Conservation (phyloP, 2,888 invertebrate genomes). For the Drosophila algonquin region DNA sequence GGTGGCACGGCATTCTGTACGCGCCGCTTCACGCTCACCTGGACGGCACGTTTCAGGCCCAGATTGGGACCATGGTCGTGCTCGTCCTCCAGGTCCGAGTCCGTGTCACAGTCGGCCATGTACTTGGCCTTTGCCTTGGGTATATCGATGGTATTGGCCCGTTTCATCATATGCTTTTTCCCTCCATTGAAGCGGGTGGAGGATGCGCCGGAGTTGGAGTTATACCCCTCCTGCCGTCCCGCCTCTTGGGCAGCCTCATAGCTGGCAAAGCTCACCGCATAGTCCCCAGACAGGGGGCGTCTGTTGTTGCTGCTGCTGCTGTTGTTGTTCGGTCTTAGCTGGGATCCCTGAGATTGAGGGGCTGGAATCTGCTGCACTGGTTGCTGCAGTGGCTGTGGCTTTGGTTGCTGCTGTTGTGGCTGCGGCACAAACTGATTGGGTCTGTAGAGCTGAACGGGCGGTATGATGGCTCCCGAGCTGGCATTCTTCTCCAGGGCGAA, state of each 20-base stretch:
- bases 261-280: constrained; percentile 73
- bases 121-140: constrained; percentile 86
- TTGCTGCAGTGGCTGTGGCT: constrained; percentile 2
- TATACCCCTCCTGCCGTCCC: neutral
- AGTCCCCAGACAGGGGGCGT: constrained; percentile 79
- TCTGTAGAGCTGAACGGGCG: constrained; percentile 69
- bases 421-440: constrained; percentile 82
- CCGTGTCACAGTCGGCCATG: constrained; percentile 85
- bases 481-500: constrained; percentile 83
- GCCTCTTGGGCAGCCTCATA: constrained; percentile 41
- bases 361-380: constrained; percentile 51
- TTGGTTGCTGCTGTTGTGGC: constrained; percentile 4
- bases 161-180: constrained; percentile 91
- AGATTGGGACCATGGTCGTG: constrained; percentile 77
- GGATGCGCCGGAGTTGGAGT: constrained; percentile 46
- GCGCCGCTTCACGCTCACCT: constrained; percentile 85
- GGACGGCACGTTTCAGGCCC: constrained; percentile 86
- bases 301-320: constrained; percentile 26
- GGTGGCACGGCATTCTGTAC: constrained; percentile 86
- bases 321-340: constrained; percentile 34
- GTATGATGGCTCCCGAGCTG: constrained; percentile 84
- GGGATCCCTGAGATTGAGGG: constrained; percentile 3
- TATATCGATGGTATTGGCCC: constrained; percentile 95
- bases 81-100: constrained; percentile 82
- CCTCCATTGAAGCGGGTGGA: constrained; percentile 81